Evolutionary conservation across 1,140 invertebrate genomes (phyloP).

Genomic region (Ostrea edulis): DNA sequence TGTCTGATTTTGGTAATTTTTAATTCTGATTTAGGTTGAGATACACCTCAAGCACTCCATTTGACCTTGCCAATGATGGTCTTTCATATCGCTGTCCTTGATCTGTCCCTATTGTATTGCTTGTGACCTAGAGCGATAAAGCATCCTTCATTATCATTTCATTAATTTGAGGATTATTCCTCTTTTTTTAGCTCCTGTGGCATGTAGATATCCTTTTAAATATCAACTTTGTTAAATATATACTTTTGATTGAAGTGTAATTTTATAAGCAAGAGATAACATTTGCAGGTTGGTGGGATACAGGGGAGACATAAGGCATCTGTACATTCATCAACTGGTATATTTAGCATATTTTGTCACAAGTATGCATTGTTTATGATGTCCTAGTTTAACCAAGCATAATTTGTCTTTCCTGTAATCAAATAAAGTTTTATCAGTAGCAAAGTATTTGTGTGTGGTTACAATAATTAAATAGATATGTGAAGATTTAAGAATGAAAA

Average conservation of each 20-base stretch:
- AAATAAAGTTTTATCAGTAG: background rate
- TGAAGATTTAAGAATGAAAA: constrained; percentile 22
- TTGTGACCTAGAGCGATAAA: background rate
- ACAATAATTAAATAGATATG: constrained; percentile 10
- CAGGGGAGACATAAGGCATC: background rate
- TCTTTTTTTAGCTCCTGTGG: background rate
- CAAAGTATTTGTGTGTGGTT: constrained; percentile 3
- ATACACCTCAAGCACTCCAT: background rate
- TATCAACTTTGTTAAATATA: constrained; percentile 36
- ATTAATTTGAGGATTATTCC: constrained; percentile 7
- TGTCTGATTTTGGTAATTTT: background rate
- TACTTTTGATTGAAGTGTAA: constrained; percentile 39
- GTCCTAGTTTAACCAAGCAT: background rate
- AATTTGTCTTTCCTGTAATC: constrained; percentile 12
- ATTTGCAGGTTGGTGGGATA: constrained; percentile 3
- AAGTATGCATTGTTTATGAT: constrained; percentile 16
- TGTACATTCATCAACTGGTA: background rate
- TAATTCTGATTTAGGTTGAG: background rate
- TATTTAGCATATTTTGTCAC: constrained; percentile 27
- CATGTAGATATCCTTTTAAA: constrained; percentile 30
- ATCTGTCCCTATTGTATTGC: background rate
- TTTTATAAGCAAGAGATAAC: constrained; percentile 29
- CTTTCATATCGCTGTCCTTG: background rate
- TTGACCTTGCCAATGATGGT: background rate
- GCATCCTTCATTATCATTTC: constrained; percentile 3